These are phyloP conservation scores for Trachelus tabidus DNA, from an alignment of 2,888 invertebrate species.

Conservation along the genomic window DNA sequence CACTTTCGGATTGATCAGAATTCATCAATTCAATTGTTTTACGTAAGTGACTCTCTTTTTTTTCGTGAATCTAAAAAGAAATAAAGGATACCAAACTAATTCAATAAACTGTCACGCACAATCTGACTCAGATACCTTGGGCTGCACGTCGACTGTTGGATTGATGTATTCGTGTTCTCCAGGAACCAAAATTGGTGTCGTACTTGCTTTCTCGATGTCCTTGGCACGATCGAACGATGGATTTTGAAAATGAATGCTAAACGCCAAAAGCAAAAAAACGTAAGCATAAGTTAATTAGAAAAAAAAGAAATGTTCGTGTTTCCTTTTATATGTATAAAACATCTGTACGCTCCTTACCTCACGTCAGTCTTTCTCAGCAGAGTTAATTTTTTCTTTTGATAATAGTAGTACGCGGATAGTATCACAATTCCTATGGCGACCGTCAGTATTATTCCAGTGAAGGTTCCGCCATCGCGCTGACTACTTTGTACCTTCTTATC, in stretches of 20 bases:
- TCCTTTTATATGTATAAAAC: neutral
- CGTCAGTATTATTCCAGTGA: constrained; percentile 37
- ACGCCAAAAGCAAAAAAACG: constrained; percentile 18
- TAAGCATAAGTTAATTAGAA: neutral
- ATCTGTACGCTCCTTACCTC: constrained; percentile 25
- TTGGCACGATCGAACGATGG: constrained; percentile 48
- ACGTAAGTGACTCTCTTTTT: neutral
- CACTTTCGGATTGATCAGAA: constrained; percentile 1
- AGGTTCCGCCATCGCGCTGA: constrained; percentile 19
- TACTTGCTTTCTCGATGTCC: constrained; percentile 27
- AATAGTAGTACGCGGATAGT: constrained; percentile 42
- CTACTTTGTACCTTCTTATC: constrained; percentile 13
- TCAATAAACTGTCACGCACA: neutral
- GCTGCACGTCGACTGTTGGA: constrained; percentile 36
- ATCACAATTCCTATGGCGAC: constrained; percentile 30
- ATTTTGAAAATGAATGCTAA: constrained; percentile 61
- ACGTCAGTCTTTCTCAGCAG: constrained; percentile 30
- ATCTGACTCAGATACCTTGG: constrained; percentile 3
- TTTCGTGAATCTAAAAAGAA: neutral
- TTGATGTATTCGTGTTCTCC: constrained; percentile 61
- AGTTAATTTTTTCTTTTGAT: constrained; percentile 37
- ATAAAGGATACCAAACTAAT: neutral
- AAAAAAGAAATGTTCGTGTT: neutral
- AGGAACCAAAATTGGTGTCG: constrained; percentile 42
- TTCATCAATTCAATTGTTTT: neutral